Evolutionary conservation across 2,888 invertebrate species (phyloP).

Genomic region (Cosmia pyralina): DNA sequence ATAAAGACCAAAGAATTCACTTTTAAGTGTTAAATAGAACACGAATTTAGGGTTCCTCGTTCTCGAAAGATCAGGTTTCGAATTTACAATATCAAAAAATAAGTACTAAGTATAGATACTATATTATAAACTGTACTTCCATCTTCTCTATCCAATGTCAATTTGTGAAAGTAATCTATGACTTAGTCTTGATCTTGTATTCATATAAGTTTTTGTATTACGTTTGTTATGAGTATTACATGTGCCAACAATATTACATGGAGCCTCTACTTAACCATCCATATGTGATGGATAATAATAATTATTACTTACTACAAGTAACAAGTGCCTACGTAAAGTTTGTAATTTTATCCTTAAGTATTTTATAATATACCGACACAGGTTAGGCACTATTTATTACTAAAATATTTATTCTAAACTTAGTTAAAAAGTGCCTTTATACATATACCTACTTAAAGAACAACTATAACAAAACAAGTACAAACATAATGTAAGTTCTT

Average conservation of each 20-base stretch:
- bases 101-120: not conserved
- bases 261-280: constrained; percentile 48
- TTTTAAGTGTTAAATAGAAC: constrained; percentile 40
- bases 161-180: constrained; percentile 33
- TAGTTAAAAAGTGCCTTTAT: constrained; percentile 54
- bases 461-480: constrained; percentile 54
- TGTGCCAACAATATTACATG: constrained; percentile 54
- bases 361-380: constrained; percentile 38
- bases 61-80: constrained; percentile 33
- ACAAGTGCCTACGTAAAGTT: constrained; percentile 23
- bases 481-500: constrained; percentile 55
- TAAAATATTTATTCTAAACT: constrained; percentile 40
- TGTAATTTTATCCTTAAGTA: constrained; percentile 47
- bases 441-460: constrained; percentile 16
- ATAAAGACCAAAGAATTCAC: constrained; percentile 63
- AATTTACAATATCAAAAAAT: constrained; percentile 27
- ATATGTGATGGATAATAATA: constrained; percentile 27
- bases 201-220: constrained; percentile 38
- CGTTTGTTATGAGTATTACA: constrained; percentile 55
- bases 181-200: constrained; percentile 22
- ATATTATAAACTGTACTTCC: constrained; percentile 10
- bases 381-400: constrained; percentile 45
- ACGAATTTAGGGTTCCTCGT: constrained; percentile 35
- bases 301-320: constrained; percentile 14
- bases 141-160: constrained; percentile 8